A percentile compares a stretch with the other conserved stretches of the same genome.
phyloP scores from a whole-genome alignment of 2,797 vertebrate species.

The Knipowitschia caucasica region DNA sequence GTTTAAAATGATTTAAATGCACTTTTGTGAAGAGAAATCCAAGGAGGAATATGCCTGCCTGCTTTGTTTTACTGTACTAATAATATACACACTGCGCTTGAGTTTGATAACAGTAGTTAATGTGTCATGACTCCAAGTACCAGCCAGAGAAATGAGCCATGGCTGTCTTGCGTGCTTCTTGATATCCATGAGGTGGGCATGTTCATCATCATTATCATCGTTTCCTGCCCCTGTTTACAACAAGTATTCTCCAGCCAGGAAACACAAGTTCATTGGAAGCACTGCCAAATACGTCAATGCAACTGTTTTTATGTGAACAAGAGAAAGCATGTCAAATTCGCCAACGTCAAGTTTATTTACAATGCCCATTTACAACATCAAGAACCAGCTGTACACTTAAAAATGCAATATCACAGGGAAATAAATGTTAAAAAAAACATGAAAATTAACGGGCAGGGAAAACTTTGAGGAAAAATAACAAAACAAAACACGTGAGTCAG shows the following conservation, averaged over 20 bases:
- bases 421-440: no score
- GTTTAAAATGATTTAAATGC: background rate
- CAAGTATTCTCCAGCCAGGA: conserved; percentile 23
- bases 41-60: background rate
- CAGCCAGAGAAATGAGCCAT: conserved; percentile 20
- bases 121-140: conserved; percentile 21
- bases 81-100: background rate
- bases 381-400: no score
- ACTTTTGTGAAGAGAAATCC: background rate
- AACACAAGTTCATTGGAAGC: conserved; percentile 5
- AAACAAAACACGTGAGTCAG: no score
- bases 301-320: background rate
- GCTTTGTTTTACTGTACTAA: background rate
- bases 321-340: background rate
- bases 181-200: conserved; percentile 21
- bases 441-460: no score
- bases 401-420: no score
- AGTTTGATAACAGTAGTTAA: background rate
- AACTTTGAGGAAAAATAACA: no score
- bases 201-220: conserved; percentile 37
- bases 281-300: conserved; percentile 1
- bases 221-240: conserved; percentile 72
- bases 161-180: background rate
- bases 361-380: no score
- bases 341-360: no score